Evolutionary conservation across 2,113 vertebrate species (phyloP).

Genomic region (Sinocyclocheilus maitianheensis): DNA sequence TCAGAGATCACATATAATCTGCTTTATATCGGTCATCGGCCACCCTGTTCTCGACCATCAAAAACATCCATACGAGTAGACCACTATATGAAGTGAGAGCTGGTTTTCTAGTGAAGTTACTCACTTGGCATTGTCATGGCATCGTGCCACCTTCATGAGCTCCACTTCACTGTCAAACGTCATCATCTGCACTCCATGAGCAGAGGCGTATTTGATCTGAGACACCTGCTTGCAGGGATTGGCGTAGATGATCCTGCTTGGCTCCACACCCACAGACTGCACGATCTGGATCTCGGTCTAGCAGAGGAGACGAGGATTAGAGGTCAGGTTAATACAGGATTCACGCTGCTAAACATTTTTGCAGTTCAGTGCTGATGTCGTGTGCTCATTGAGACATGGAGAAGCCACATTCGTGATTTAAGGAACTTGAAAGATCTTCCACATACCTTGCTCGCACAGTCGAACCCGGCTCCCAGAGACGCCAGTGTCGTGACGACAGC

Average conservation of each 20-base stretch:
- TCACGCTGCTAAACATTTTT: neutral
- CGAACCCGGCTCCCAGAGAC: conserved; percentile 89
- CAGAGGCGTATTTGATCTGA: conserved; percentile 95
- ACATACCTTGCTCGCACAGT: conserved; percentile 96
- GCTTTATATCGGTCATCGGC: neutral
- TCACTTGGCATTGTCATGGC: conserved; percentile 94
- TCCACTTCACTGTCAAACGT: conserved; percentile 98
- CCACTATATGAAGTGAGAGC: neutral
- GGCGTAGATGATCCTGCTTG: conserved; percentile 93
- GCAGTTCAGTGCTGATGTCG: neutral
- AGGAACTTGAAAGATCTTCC: neutral
- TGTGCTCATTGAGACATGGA: neutral
- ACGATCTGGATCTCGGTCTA: conserved; percentile 94
- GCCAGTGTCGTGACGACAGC: conserved; percentile 87
- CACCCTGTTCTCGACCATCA: neutral
- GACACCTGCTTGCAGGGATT: conserved; percentile 98
- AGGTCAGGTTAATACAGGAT: conserved; percentile 18
- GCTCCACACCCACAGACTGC: conserved; percentile 88
- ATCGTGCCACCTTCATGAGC: conserved; percentile 91
- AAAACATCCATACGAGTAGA: neutral
- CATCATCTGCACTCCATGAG: conserved; percentile 96
- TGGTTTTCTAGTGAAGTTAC: conserved; percentile 51
- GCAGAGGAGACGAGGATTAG: conserved; percentile 41
- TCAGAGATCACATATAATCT: too few species aligned
- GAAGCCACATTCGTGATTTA: neutral